These are phyloP conservation scores for Sinella curviseta DNA, from an alignment of 1,140 invertebrate species.

Conservation along the genomic window DNA sequence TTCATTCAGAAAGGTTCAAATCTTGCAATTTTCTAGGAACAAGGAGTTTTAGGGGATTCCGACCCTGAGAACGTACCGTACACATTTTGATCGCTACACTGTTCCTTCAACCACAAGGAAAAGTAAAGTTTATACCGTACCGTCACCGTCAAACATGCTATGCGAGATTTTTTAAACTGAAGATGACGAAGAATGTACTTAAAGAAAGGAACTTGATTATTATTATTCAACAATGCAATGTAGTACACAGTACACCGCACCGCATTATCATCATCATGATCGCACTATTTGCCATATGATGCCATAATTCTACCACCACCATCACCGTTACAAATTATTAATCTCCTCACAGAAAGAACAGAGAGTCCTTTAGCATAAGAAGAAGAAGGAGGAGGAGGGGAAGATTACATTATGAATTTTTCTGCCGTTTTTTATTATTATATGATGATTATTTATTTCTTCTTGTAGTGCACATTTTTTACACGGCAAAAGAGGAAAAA, in stretches of 20 bases:
- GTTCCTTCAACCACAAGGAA: not conserved
- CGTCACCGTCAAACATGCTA: too few species aligned
- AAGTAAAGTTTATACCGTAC: not conserved
- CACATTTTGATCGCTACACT: not conserved
- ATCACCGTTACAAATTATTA: slow-evolving; percentile 27
- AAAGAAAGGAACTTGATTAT: too few species aligned
- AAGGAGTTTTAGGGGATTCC: too few species aligned
- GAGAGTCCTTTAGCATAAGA: not conserved
- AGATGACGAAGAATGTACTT: too few species aligned
- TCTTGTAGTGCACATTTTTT: not conserved
- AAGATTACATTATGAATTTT: not conserved
- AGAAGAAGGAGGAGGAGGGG: not conserved
- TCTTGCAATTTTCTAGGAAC: too few species aligned
- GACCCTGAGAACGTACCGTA: too few species aligned
- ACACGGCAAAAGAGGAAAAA: not conserved
- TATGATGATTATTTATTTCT: not conserved
- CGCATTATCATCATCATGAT: not conserved
- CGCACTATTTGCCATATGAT: not conserved
- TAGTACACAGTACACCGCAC: too few species aligned
- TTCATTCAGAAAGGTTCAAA: too few species aligned
- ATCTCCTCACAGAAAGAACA: not conserved
- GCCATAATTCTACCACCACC: not conserved
- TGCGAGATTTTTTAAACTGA: too few species aligned
- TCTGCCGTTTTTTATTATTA: not conserved
- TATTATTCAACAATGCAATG: too few species aligned